Conservation (phyloP, 2,797 vertebrate genomes). For the Pangasius djambal region DNA sequence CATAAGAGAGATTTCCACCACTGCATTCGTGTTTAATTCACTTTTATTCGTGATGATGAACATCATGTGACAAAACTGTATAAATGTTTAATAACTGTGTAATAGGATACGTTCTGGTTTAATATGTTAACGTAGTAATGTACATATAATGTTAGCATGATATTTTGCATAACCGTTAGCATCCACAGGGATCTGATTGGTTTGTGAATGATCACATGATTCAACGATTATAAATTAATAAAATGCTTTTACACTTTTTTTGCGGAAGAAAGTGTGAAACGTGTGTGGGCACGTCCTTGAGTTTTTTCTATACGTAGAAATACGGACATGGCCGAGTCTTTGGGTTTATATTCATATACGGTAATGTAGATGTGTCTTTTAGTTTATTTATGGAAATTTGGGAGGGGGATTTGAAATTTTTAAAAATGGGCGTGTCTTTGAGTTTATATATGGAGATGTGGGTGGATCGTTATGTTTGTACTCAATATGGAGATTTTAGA, state of each 20-base stretch:
- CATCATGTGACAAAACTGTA: not conserved
- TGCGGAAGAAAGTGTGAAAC: not conserved
- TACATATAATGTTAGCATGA: conserved; percentile 66
- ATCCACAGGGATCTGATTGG: conserved; percentile 59
- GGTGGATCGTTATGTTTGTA: not conserved
- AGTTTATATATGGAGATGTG: not conserved
- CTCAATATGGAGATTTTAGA: not conserved
- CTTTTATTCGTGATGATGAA: not conserved
- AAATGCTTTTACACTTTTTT: conserved; percentile 67
- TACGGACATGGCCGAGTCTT: not conserved
- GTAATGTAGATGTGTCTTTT: not conserved
- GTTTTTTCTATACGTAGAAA: not conserved
- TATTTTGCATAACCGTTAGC: not conserved
- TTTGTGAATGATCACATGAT: conserved; percentile 55
- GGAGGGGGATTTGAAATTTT: too few species aligned
- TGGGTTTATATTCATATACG: not conserved
- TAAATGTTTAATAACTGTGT: not conserved
- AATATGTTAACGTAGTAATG: conserved; percentile 48
- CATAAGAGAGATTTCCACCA: not conserved
- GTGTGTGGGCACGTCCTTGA: not conserved
- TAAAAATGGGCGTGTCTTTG: not conserved
- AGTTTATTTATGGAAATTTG: not conserved
- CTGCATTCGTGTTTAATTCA: not conserved
- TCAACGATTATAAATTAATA: conserved; percentile 62
- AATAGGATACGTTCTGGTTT: not conserved